Conservation (phyloP, 2,113 vertebrate species). For the Entosphenus tridentatus region DNA sequence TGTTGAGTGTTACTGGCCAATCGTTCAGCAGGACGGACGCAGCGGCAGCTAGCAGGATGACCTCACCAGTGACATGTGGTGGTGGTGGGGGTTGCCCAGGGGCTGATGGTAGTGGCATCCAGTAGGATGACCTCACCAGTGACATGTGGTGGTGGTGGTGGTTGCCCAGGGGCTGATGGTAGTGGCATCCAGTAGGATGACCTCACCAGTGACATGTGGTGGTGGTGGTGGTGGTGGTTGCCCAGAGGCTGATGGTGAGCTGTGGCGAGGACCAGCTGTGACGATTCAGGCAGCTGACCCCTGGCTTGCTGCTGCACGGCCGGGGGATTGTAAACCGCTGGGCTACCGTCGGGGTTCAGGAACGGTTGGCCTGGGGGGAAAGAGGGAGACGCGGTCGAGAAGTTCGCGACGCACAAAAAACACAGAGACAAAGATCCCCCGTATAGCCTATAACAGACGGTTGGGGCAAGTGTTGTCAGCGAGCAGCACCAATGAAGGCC, state of each 20-base stretch:
- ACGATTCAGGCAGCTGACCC: conserved; percentile 27
- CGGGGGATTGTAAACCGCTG: conserved; percentile 74
- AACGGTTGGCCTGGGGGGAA: conserved; percentile 53
- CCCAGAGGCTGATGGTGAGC: conserved; percentile 30
- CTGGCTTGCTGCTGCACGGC: conserved; percentile 40
- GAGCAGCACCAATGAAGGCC: neutral
- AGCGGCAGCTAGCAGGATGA: conserved; percentile 17
- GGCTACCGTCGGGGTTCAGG: conserved; percentile 71
- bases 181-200: conserved; percentile 41
- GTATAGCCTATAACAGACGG: neutral
- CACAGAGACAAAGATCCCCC: neutral
- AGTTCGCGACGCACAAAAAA: conserved; percentile 5
- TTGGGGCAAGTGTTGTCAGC: neutral
- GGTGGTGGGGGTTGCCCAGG: conserved; percentile 37
- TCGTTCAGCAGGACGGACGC: neutral
- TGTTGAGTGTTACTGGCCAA: neutral
- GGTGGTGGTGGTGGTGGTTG: conserved; percentile 32
- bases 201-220: conserved; percentile 25
- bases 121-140: conserved; percentile 32
- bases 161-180: conserved; percentile 30
- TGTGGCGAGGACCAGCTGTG: conserved; percentile 21
- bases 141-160: conserved; percentile 35
- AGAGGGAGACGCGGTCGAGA: conserved; percentile 8
- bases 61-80: conserved; percentile 25
- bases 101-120: conserved; percentile 32